phyloP scores from a whole-genome alignment of 2,888 invertebrate species.

The Eupithecia dodoneata region DNA sequence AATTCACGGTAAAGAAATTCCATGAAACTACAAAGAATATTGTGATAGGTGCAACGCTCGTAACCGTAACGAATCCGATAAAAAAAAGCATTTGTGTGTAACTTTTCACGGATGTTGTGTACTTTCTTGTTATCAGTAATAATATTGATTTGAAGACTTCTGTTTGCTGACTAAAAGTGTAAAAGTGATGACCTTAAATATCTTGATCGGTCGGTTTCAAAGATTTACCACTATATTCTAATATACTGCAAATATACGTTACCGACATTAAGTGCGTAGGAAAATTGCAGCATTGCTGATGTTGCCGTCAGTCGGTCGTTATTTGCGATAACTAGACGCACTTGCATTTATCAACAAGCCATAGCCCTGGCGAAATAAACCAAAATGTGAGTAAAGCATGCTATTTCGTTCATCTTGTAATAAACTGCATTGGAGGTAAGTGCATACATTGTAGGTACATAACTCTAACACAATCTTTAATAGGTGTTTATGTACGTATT shows the following conservation, averaged over 20 bases:
- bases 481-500: not conserved
- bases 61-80: not conserved
- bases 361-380: slow-evolving; percentile 16
- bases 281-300: slow-evolving; percentile 8
- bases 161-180: not conserved
- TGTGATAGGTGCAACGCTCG: not conserved
- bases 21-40: not conserved
- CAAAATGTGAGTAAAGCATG: slow-evolving; percentile 40
- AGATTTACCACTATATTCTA: not conserved
- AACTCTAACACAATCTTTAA: not conserved
- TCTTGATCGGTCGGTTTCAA: not conserved
- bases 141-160: not conserved
- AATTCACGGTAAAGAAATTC: not conserved
- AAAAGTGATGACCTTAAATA: not conserved
- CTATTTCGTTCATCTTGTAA: not conserved
- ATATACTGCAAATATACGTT: not conserved
- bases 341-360: slow-evolving; percentile 11
- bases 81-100: not conserved
- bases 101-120: slow-evolving; percentile 4
- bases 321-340: slow-evolving; percentile 14
- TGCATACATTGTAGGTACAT: not conserved
- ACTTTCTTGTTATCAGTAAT: slow-evolving; percentile 3
- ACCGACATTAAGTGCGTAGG: slow-evolving; percentile 1
- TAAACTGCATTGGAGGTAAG: slow-evolving; percentile 1
- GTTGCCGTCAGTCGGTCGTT: slow-evolving; percentile 8